phyloP scores from a whole-genome alignment of 2,113 vertebrate species.

The Garra rufa region DNA sequence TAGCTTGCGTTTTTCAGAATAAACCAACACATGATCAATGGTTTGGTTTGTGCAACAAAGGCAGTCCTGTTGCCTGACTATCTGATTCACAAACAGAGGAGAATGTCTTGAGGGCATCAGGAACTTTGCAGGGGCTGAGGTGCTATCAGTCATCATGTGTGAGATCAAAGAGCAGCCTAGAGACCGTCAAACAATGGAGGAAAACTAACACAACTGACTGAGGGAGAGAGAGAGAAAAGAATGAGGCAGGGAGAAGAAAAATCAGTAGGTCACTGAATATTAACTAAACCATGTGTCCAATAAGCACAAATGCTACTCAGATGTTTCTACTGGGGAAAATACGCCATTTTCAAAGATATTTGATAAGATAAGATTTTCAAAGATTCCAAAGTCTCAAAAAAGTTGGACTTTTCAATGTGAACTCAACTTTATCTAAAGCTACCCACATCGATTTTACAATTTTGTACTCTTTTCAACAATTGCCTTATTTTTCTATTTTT shows the following conservation, averaged over 20 bases:
- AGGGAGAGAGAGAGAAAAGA: slow-evolving; percentile 13
- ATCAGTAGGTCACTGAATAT: background rate
- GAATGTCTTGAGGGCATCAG: slow-evolving; percentile 52
- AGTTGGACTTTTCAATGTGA: background rate
- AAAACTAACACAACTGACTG: slow-evolving; percentile 1
- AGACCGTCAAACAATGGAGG: slow-evolving; percentile 28
- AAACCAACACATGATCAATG: slow-evolving; percentile 45
- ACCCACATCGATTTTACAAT: background rate
- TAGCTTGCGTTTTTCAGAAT: slow-evolving; percentile 32
- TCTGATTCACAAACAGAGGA: slow-evolving; percentile 61
- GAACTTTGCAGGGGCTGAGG: slow-evolving; percentile 40
- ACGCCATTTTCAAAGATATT: background rate
- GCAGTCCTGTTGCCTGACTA: slow-evolving; percentile 30
- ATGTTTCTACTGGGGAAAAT: background rate
- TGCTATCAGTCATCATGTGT: slow-evolving; percentile 18
- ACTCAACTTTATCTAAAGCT: background rate
- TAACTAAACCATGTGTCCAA: background rate
- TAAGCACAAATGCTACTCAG: background rate
- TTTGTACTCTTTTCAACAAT: background rate
- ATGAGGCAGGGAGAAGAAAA: background rate
- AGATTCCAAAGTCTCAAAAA: background rate
- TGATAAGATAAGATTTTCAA: too few relatives aligned
- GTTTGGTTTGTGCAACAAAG: slow-evolving; percentile 46
- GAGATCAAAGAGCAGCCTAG: slow-evolving; percentile 42
- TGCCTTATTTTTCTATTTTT: background rate